phyloP scores from a whole-genome alignment of 2,797 vertebrate species.

The Sylvia borin region DNA sequence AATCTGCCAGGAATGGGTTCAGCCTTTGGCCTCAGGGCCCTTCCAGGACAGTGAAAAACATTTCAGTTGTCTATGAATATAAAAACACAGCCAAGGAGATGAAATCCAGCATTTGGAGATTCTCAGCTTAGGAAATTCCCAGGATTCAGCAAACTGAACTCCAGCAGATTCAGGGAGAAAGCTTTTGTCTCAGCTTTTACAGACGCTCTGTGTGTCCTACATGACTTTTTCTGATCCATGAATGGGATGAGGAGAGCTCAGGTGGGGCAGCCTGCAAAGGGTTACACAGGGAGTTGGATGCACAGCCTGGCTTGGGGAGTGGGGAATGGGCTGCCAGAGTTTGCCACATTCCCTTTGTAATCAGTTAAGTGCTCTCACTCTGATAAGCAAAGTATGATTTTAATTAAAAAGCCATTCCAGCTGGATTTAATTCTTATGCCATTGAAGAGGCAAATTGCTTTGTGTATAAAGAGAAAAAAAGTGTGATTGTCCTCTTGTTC shows the following conservation, averaged over 20 bases:
- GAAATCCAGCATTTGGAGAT: not conserved
- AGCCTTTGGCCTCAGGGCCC: not conserved
- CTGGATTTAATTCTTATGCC: slow-evolving; percentile 34
- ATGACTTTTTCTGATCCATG: not conserved
- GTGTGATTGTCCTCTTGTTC: not conserved
- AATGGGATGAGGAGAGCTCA: not conserved
- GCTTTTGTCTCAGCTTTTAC: not conserved
- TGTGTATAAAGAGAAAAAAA: not conserved
- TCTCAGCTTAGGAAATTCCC: not conserved
- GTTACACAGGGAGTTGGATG: not conserved
- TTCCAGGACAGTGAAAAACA: not conserved
- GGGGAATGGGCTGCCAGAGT: not conserved
- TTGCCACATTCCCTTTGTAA: not conserved
- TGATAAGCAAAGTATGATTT: slow-evolving; percentile 42
- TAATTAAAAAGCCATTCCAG: slow-evolving; percentile 61
- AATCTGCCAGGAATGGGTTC: not conserved
- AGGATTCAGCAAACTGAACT: not conserved
- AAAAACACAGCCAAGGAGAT: not conserved
- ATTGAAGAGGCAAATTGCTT: slow-evolving; percentile 8
- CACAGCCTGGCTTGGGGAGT: not conserved
- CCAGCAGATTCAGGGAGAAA: not conserved
- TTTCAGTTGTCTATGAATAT: not conserved
- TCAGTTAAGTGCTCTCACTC: slow-evolving; percentile 33
- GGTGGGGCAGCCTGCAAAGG: not conserved
- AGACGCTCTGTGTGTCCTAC: not conserved